Evolutionary conservation across 1,140 invertebrate genomes (phyloP).

Genomic region (Trachelipus rathkii): DNA sequence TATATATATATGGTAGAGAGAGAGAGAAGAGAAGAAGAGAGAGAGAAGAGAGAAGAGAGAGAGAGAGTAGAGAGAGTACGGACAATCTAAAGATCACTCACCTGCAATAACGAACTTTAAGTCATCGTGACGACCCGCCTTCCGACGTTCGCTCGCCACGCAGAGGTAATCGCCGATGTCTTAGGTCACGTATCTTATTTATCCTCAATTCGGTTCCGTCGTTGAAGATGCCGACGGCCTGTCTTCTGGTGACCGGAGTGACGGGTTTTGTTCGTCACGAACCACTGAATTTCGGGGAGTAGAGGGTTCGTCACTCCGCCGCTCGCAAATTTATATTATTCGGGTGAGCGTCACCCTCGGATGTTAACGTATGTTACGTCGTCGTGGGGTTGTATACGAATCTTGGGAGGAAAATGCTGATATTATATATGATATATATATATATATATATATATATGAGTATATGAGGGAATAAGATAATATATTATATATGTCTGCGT

Average conservation of each 20-base stretch:
- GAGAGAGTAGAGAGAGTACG: not conserved
- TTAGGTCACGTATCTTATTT: constrained; percentile 71
- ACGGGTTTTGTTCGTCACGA: constrained; percentile 44
- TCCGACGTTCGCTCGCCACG: constrained; percentile 74
- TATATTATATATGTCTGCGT: no score
- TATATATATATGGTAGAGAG: no score
- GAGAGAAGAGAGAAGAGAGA: not conserved
- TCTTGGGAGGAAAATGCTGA: constrained; percentile 74
- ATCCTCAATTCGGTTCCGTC: constrained; percentile 87
- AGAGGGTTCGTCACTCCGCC: constrained; percentile 62
- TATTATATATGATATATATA: no score
- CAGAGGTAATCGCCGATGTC: no score
- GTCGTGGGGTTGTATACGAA: constrained; percentile 86
- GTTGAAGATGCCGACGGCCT: constrained; percentile 65
- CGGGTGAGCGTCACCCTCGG: no score
- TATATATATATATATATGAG: no score
- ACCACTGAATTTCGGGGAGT: constrained; percentile 83
- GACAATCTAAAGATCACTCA: constrained; percentile 53
- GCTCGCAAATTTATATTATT: constrained; percentile 91
- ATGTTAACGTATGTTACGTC: constrained; percentile 93
- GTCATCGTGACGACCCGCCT: constrained; percentile 88
- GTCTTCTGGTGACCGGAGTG: constrained; percentile 22
- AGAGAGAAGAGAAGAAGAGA: not conserved
- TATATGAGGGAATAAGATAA: no score
- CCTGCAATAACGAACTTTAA: constrained; percentile 86